Evolutionary conservation across 2,888 invertebrate genomes (phyloP), one percentile per base, ranked within the genome.

Genomic region (Pomacea canaliculata): DNA sequence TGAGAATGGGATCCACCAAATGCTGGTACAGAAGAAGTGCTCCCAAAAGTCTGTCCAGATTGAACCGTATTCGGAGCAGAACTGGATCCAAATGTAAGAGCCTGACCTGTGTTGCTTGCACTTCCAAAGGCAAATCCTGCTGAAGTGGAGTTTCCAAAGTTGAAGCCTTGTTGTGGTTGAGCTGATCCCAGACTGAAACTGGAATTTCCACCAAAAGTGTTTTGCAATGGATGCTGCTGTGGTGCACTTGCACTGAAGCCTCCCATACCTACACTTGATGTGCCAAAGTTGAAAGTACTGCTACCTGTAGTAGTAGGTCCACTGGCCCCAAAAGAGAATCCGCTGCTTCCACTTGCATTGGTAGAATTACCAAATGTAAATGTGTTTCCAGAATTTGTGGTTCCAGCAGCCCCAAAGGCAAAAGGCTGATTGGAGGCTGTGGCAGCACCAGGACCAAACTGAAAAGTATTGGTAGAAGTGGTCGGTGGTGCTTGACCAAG

Each of bases 351-450:
- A 37, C 12, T 27, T 63, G 63, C 19, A 19, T 49, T 46, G 13
- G 9, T n/a, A 27, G 71, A 13, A 13, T 49, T 46, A 13, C 71
- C 71, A 27, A 72, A 72, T 23, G 10, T n/a, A 18, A 72, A 72
- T 9, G 23, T 62, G 48, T 46, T 23, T 19, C 49, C 37, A 5
- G 65, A 60, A n/a, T 70, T 49, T 13, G 60, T n/a, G 70, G 59
- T 37, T 23, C 56, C 59, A 12, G 70, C 23, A n/a, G 13, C 60
- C 10, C 62, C 71, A 62, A 71, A 71, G 19, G 59, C 71, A 19
- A 37, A 48, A 27, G 63, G n/a, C 5, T 19, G 62, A 37, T 23
- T 49, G 49, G 67, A 49, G 10, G 67, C 51, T 27, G 71, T 48
- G 46, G 71, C n/a, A 27, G 72, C 7, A 5, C 59, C n/a, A 5